phyloP scores from a whole-genome alignment of 2,113 vertebrate species.

The Pelodiscus sinensis region DNA sequence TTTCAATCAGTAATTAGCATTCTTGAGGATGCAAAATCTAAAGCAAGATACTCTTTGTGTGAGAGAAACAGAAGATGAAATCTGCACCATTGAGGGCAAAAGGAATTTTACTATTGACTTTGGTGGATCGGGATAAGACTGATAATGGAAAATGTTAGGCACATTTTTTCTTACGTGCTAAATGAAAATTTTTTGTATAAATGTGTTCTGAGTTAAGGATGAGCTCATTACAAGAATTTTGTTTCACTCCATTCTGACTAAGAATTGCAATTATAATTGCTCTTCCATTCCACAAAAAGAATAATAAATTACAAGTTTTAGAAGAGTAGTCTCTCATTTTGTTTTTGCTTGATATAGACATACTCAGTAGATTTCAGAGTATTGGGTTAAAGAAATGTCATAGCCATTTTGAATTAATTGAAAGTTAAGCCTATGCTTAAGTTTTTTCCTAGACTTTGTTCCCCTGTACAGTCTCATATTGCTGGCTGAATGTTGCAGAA shows the following conservation, averaged over 20 bases:
- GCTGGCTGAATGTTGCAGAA: neutral
- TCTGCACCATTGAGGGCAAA: neutral
- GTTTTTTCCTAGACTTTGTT: neutral
- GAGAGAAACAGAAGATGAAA: neutral
- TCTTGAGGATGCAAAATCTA: neutral
- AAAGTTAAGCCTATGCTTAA: neutral
- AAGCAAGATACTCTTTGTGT: neutral
- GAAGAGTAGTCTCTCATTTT: neutral
- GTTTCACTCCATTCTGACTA: neutral
- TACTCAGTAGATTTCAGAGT: neutral
- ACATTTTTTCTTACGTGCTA: neutral
- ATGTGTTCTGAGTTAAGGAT: neutral
- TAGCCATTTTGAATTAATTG: neutral
- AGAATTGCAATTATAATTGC: neutral
- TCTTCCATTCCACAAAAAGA: neutral
- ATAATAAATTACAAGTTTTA: neutral
- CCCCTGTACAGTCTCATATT: too few species aligned
- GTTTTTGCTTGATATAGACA: neutral
- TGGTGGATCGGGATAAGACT: neutral
- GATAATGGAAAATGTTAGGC: neutral
- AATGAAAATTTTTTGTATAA: neutral
- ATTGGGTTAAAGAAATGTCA: neutral
- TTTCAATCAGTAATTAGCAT: neutral
- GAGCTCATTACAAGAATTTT: neutral
- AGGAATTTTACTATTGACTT: neutral